A percentile compares a stretch with the other conserved stretches of the same genome.
Evolutionary conservation across 1,140 invertebrate genomes (phyloP).

Genomic region (Conus ventricosus): DNA sequence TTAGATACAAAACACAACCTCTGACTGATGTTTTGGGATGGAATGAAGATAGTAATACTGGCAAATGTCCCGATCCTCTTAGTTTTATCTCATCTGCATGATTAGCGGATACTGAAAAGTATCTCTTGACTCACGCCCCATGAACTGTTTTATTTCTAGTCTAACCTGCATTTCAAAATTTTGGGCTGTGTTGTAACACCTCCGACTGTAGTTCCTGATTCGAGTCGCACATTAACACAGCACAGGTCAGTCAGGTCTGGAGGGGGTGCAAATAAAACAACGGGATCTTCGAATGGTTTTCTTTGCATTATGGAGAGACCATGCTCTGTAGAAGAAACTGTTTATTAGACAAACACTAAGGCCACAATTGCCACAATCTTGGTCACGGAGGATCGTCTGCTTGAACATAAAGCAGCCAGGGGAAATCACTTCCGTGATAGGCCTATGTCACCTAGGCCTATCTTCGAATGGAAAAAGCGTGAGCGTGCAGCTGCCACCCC

Average conservation of each 20-base stretch:
- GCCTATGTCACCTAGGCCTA: too few relatives aligned
- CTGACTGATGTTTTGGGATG: too few relatives aligned
- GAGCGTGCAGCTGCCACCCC: too few relatives aligned
- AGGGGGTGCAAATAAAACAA: slow-evolving; percentile 7
- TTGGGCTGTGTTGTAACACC: neutral
- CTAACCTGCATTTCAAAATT: slow-evolving; percentile 11
- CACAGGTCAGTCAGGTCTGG: slow-evolving; percentile 1
- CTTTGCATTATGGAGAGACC: neutral
- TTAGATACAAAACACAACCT: too few relatives aligned
- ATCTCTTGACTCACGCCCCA: too few relatives aligned
- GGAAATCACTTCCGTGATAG: neutral
- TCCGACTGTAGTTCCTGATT: neutral
- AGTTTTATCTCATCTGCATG: too few relatives aligned
- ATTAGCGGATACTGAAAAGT: too few relatives aligned
- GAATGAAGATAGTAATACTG: too few relatives aligned
- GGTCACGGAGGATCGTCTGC: neutral
- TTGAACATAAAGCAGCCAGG: neutral
- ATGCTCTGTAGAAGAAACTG: neutral
- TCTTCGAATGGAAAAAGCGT: too few relatives aligned
- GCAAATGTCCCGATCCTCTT: too few relatives aligned
- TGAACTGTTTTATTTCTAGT: too few relatives aligned
- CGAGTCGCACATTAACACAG: neutral
- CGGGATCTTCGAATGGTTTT: neutral
- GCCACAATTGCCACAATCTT: too few relatives aligned
- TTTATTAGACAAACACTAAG: neutral